Evolutionary conservation across 1,140 invertebrate genomes (phyloP), one percentile per base, ranked within the genome.

Genomic region (Probaryconus sp.): DNA sequence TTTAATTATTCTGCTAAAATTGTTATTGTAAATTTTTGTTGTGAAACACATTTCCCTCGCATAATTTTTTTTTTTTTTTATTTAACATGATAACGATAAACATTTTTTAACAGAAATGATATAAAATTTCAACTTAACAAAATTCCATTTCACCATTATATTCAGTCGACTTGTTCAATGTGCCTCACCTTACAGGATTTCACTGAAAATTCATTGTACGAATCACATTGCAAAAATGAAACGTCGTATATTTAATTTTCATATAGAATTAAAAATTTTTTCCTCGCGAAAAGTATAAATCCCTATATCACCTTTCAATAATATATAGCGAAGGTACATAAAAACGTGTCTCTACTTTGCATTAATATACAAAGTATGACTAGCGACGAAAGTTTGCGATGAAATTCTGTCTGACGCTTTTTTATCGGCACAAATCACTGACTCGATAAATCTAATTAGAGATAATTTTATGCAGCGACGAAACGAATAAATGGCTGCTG

Each of bases 361-460:
- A 26, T 38, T 47, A 48, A 63, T 65, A 63, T 51, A 55, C 51
- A 60, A 63, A 68, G 71, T n/a, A n/a, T 64, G 35, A 74, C 55
- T 58, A 48, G 63, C 56, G 35, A 63, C 56, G 53, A 74, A 74
- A 74, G 61, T 74, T 68, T 68, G 48, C 64, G 40, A 63, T 68
- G 64, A 68, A 58, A 68, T 63, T 67, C 51, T 56, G 63, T 43
- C 55, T 48, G 18, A 16, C 33, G 43, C 63, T 69, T 69, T 68
- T 75, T 75, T 64, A 75, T 75, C 58, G 72, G 53, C 47, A 33
- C 65, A 61, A 75, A 75, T 75, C 72, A 75, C 60, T 69, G 72
- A 65, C 53, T 68, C 64, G 64, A 33, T 30, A 68, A 74, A 74
- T 74, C 58, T 69, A 74, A 74, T 74, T 74, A 69, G 38, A 47